Percentiles rank a stretch among this genome's conserved stretches.
Evolutionary conservation across 1,140 invertebrate species (phyloP).

Genomic region (Chymomyza costata): DNA sequence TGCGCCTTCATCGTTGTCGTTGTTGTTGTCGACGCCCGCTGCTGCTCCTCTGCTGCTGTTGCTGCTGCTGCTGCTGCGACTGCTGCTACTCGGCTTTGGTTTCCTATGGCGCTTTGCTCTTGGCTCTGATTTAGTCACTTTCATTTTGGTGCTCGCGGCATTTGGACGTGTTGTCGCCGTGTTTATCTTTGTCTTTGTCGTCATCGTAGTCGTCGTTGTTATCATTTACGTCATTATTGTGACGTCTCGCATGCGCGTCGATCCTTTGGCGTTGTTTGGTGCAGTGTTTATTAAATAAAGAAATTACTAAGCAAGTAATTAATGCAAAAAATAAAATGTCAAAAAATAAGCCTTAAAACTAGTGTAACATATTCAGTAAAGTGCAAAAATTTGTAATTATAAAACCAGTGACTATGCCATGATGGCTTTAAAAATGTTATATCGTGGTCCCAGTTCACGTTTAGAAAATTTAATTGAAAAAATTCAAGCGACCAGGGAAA

Average conservation of each 20-base stretch:
- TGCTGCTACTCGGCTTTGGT: slow-evolving; percentile 16
- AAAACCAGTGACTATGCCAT: slow-evolving; percentile 47
- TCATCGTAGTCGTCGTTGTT: slow-evolving; percentile 8
- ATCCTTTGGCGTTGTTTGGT: slow-evolving; percentile 40
- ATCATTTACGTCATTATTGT: neutral
- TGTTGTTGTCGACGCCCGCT: slow-evolving; percentile 31
- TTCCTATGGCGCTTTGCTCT: slow-evolving; percentile 54
- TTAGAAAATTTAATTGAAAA: slow-evolving; percentile 88
- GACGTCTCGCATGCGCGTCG: slow-evolving; percentile 15
- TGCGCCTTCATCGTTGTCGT: slow-evolving; percentile 16
- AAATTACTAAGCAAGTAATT: slow-evolving; percentile 13
- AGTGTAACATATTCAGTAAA: neutral
- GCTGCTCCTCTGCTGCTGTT: slow-evolving; percentile 15
- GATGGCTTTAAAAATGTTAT: slow-evolving; percentile 80
- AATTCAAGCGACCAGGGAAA: slow-evolving; percentile 87
- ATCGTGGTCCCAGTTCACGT: slow-evolving; percentile 87
- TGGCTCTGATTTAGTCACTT: slow-evolving; percentile 67
- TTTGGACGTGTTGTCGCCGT: too few relatives aligned
- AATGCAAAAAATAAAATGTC: slow-evolving; percentile 1
- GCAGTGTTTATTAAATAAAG: slow-evolving; percentile 23
- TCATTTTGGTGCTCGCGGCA: slow-evolving; percentile 71
- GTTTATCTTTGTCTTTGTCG: slow-evolving; percentile 26
- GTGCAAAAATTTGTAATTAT: slow-evolving; percentile 3
- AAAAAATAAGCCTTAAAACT: slow-evolving; percentile 37
- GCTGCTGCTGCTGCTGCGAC: slow-evolving; percentile 9